These are phyloP conservation scores for Onthophagus taurus DNA, from an alignment of 1,140 invertebrate genomes.

Conservation along the genomic window DNA sequence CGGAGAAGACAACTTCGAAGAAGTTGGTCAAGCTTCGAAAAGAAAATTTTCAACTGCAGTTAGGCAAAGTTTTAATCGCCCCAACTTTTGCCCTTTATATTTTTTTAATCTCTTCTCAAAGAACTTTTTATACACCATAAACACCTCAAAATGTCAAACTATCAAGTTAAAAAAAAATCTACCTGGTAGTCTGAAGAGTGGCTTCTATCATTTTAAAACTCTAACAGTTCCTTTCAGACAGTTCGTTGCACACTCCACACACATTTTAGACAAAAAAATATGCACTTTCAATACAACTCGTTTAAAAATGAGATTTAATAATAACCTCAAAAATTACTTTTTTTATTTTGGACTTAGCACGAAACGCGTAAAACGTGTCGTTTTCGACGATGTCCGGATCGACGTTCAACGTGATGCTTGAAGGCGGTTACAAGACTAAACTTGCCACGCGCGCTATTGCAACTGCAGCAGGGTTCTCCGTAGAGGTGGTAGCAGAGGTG, in stretches of 20 bases:
- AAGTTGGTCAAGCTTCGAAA: background rate
- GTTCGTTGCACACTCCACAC: background rate
- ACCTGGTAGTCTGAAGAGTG: background rate
- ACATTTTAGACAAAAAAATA: background rate
- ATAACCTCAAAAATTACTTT: background rate
- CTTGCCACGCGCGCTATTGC: conserved; percentile 30
- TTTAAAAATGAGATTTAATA: background rate
- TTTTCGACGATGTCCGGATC: background rate
- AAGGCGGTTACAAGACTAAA: conserved; percentile 17
- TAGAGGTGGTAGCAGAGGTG: conserved; percentile 5
- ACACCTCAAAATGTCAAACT: background rate
- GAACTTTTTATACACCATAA: no score
- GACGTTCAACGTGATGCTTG: conserved; percentile 6
- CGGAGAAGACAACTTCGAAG: background rate
- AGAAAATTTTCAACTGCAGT: background rate
- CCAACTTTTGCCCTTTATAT: no score
- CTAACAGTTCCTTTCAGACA: background rate
- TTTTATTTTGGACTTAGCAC: background rate
- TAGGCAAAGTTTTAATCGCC: background rate
- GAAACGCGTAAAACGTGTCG: background rate
- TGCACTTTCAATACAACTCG: background rate
- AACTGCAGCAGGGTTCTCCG: conserved; percentile 28
- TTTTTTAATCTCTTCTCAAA: no score
- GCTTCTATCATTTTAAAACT: background rate
- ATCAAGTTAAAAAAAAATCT: conserved; percentile 3